phyloP scores from a whole-genome alignment of 2,888 invertebrate species.

The Himalopsyche kuldschensis region DNA sequence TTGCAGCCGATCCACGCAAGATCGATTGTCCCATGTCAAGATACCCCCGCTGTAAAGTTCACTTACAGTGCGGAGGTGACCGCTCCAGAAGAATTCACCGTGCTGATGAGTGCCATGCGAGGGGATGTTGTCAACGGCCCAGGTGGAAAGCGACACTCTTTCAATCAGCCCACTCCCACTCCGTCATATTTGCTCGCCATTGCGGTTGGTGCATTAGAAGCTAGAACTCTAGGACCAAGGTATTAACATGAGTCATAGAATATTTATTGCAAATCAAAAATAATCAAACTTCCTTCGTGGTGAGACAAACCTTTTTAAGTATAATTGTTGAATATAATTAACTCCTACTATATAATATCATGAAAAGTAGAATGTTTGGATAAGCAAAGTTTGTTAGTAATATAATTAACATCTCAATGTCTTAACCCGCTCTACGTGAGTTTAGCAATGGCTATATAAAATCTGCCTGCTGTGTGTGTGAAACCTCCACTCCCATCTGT shows the following conservation, averaged over 20 bases:
- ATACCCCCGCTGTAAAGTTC: constrained; percentile 87
- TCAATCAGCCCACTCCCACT: constrained; percentile 78
- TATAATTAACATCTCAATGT: no score
- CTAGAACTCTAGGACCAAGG: constrained; percentile 73
- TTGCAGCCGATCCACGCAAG: constrained; percentile 83
- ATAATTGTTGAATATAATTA: no score
- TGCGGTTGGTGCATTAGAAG: constrained; percentile 81
- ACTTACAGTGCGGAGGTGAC: constrained; percentile 76
- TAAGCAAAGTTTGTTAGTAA: no score
- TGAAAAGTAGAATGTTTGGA: no score
- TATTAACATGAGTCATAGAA: constrained; percentile 24
- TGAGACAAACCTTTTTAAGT: no score
- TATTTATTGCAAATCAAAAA: no score
- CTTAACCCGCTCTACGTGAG: no score
- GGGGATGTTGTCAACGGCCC: constrained; percentile 48
- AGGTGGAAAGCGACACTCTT: constrained; percentile 56
- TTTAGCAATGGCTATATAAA: no score
- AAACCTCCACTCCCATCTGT: no score
- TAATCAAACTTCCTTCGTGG: no score
- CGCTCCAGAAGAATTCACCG: constrained; percentile 74
- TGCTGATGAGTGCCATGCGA: constrained; percentile 85
- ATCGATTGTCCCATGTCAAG: constrained; percentile 89
- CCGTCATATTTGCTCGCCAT: constrained; percentile 90
- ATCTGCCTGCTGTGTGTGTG: no score
- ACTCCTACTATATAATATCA: no score